Evolutionary conservation across 1,140 invertebrate genomes (phyloP).

Genomic region (Drosophila tani): DNA sequence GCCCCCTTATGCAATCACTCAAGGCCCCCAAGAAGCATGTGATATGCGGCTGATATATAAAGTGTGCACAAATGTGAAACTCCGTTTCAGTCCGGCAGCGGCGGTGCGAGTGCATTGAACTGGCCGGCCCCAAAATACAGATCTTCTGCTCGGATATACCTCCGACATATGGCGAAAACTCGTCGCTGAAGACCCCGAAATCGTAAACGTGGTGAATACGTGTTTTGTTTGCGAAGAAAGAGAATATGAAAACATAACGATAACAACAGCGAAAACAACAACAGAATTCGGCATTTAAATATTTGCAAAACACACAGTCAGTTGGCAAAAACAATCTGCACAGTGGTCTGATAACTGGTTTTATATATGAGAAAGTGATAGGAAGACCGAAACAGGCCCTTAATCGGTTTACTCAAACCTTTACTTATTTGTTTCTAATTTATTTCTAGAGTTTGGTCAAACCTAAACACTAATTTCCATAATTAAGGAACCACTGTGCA

Average conservation of each 20-base stretch:
- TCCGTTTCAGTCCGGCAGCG: conserved; percentile 8
- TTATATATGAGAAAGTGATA: neutral
- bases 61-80: conserved; percentile 25
- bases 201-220: conserved; percentile 34
- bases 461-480: neutral
- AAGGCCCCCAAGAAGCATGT: neutral
- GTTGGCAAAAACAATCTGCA: conserved; percentile 13
- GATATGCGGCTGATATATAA: conserved; percentile 18
- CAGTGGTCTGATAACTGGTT: neutral
- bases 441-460: neutral
- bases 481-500: conserved; percentile 11
- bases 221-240: conserved; percentile 58
- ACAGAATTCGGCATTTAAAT: conserved; percentile 35
- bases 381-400: too few species aligned
- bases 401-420: neutral
- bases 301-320: conserved; percentile 12
- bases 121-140: conserved; percentile 25
- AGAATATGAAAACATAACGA: conserved; percentile 29
- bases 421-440: too few species aligned
- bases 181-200: conserved; percentile 24
- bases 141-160: conserved; percentile 16
- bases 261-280: conserved; percentile 10
- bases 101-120: conserved; percentile 52
- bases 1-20: conserved; percentile 19
- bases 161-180: conserved; percentile 9